These are phyloP conservation scores for Nymphicus hollandicus DNA, from an alignment of 2,113 vertebrate species.

Conservation along the genomic window DNA sequence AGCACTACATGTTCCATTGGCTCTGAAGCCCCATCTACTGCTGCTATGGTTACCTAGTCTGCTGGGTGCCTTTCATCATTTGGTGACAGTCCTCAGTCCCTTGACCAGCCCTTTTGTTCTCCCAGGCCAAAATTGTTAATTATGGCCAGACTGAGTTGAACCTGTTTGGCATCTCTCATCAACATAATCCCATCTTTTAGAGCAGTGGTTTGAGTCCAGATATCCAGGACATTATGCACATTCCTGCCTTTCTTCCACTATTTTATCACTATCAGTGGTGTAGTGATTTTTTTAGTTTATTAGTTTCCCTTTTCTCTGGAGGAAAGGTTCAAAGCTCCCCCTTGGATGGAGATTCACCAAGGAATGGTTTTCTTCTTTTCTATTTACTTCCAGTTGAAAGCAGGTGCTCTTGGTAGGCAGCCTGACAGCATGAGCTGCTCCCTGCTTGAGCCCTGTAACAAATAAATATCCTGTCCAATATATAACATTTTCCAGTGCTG, in stretches of 20 bases:
- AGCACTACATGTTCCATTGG: neutral
- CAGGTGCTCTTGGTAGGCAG: neutral
- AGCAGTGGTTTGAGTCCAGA: neutral
- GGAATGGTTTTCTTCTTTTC: neutral
- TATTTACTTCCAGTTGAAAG: neutral
- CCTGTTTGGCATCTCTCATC: neutral
- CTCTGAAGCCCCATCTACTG: neutral
- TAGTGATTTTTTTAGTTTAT: neutral
- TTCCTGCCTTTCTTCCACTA: neutral
- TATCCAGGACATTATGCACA: neutral
- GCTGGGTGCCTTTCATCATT: rapidly evolving
- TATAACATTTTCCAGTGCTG: neutral
- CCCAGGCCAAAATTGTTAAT: neutral
- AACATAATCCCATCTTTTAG: neutral
- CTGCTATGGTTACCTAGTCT: neutral
- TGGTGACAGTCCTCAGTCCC: neutral
- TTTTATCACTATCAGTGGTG: neutral
- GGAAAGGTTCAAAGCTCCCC: neutral
- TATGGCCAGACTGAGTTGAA: neutral
- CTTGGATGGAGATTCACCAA: neutral
- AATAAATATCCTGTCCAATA: constrained; percentile 4
- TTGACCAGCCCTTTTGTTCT: neutral
- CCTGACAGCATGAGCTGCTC: neutral
- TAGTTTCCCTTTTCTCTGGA: neutral
- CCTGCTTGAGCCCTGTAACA: neutral